Evolutionary conservation across 1,140 invertebrate genomes (phyloP).

Genomic region (Mamestra configurata): DNA sequence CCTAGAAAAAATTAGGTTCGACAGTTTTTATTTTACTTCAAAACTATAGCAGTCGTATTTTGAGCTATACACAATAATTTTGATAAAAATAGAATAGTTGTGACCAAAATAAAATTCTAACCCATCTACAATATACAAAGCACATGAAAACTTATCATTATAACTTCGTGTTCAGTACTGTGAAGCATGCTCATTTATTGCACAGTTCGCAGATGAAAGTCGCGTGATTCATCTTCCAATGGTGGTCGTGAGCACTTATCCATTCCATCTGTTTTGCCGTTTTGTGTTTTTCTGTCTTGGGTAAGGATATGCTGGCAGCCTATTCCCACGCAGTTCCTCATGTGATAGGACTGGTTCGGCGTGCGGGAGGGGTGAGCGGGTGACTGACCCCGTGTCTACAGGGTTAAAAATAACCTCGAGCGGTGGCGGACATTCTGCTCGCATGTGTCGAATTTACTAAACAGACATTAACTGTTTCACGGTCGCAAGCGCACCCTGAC

Average conservation of each 20-base stretch:
- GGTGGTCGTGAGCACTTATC: constrained; percentile 59
- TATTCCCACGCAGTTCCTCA: constrained; percentile 86
- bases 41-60: too few relatives aligned
- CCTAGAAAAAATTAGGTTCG: too few relatives aligned
- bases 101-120: too few relatives aligned
- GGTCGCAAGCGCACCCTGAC: constrained; percentile 84
- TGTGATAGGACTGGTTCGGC: constrained; percentile 82
- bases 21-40: too few relatives aligned
- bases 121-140: too few relatives aligned
- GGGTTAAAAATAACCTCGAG: constrained; percentile 87
- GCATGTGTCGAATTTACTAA: constrained; percentile 87
- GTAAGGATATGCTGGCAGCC: constrained; percentile 70
- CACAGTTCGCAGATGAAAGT: background rate
- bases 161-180: too few relatives aligned
- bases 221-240: constrained; percentile 46
- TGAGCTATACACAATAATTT: too few relatives aligned
- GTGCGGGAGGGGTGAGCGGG: constrained; percentile 79
- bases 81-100: too few relatives aligned
- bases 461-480: constrained; percentile 86
- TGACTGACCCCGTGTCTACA: constrained; percentile 83
- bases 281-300: constrained; percentile 61
- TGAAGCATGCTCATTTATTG: background rate
- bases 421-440: constrained; percentile 83
- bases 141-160: too few relatives aligned
- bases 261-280: constrained; percentile 59